Percentiles rank a stretch among this genome's conserved stretches.
These are phyloP conservation scores for Bombus consobrinus DNA, from an alignment of 1,140 invertebrate genomes.

Conservation along the genomic window DNA sequence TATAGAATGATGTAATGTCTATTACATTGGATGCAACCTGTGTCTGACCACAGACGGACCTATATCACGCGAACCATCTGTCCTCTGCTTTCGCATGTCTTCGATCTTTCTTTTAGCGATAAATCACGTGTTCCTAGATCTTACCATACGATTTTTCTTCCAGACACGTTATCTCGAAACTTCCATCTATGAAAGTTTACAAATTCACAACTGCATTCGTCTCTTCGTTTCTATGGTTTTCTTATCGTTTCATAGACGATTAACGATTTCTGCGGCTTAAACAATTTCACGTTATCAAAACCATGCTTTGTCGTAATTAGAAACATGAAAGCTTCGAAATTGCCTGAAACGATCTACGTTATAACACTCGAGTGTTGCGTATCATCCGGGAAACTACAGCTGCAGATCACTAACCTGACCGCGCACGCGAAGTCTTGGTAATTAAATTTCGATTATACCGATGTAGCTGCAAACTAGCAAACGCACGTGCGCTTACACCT, in stretches of 20 bases:
- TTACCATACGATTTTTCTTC: background rate
- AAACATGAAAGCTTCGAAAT: background rate
- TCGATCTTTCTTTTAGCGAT: background rate
- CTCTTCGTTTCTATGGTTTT: too few species aligned
- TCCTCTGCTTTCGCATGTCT: background rate
- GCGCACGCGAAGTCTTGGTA: background rate
- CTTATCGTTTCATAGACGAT: too few species aligned
- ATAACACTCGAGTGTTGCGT: background rate
- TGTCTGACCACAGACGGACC: constrained; percentile 3
- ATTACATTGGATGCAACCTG: background rate
- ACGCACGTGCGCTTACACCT: background rate
- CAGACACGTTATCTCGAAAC: too few species aligned
- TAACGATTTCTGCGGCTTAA: background rate
- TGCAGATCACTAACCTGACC: background rate
- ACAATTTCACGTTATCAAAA: background rate
- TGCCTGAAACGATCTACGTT: background rate
- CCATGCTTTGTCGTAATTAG: background rate
- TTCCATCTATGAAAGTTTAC: too few species aligned
- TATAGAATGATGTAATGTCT: constrained; percentile 1
- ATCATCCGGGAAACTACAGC: background rate
- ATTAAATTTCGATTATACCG: constrained; percentile 39
- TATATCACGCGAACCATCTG: constrained; percentile 9
- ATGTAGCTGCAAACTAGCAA: too few species aligned
- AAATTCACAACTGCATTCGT: background rate
- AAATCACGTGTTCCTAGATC: background rate